Base-by-base conservation (phyloP, 1,140 invertebrate species). In the Plodia interpunctella region DNA sequence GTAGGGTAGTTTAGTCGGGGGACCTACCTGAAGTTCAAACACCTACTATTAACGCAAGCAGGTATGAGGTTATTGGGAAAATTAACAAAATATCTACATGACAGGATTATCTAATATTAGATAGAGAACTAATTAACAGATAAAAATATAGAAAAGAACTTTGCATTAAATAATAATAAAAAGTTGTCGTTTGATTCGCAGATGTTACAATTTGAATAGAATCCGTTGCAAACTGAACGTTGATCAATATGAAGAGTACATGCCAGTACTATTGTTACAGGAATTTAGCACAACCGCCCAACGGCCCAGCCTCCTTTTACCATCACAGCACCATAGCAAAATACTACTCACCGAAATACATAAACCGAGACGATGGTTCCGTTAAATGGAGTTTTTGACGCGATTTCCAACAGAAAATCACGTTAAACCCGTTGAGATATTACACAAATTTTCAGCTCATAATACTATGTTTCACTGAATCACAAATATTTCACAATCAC, bases 351-450 rank as follows among this genome's bases (percentile, higher is more conserved):
- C 80, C 74, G 65, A 50, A 72, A 65, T 38, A 66, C 61, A 70
- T 66, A 75, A 76, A 76, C 73, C 70, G 72, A 66, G 66, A 59
- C 68, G 63, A 63, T 32, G 32, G 74, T 66, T 73, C 69, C 69
- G 69, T 71, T 74, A 64, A 68, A 60, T 70, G 55, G 50, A 66
- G 72, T 77, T 73, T 81, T 68, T 64, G 65, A 55, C 72, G 72
- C 52, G 70, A 74, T 75, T 79, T 78, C 72, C 55, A 65, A 55
- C 59, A 60, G 63, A 80, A 82, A 87, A 84, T 65, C 72, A 70
- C 78, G 70, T 66, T 55, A 82, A 80, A 82, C 77, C 38, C 38
- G 38, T 44, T 44, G 68, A 62, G 15, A 55, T 65, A n/a, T 17
- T 44, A 10, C 38, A 44, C 38, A 44, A 44, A 44, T 15, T 15